Evolutionary conservation across 2,888 invertebrate species (phyloP).

Genomic region (Antheraea assamensis): DNA sequence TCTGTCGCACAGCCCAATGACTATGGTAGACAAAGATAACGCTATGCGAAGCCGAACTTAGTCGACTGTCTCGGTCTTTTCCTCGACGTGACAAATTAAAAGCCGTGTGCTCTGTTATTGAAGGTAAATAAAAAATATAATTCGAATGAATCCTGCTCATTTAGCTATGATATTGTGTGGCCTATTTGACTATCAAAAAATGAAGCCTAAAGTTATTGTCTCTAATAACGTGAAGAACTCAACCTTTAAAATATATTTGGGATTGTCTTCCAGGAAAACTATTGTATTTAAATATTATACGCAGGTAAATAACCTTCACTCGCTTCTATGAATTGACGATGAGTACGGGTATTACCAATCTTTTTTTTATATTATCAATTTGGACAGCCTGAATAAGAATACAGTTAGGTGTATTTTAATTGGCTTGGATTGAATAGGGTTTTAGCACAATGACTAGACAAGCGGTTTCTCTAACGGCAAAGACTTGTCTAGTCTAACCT

Average conservation of each 20-base stretch:
- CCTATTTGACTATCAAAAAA: not conserved
- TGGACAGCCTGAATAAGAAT: not conserved
- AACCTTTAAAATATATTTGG: not conserved
- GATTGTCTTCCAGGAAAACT: constrained; percentile 12
- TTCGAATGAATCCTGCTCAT: not conserved
- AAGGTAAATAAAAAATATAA: too few relatives aligned
- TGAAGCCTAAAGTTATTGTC: not conserved
- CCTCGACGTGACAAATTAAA: too few relatives aligned
- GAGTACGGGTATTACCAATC: not conserved
- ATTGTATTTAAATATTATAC: constrained; percentile 4
- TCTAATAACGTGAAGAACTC: not conserved
- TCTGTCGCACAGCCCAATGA: too few relatives aligned
- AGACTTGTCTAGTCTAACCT: constrained; percentile 17
- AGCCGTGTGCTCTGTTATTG: too few relatives aligned
- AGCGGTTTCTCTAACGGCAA: constrained; percentile 30
- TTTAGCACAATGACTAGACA: constrained; percentile 25
- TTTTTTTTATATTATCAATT: not conserved
- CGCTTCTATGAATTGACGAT: not conserved
- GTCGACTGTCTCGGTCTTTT: too few relatives aligned
- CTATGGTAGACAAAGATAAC: too few relatives aligned
- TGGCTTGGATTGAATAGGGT: constrained; percentile 24
- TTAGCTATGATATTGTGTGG: not conserved
- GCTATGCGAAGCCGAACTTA: too few relatives aligned
- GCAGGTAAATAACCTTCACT: constrained; percentile 12
- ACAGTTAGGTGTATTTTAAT: constrained; percentile 23